Conservation (phyloP, 2,888 invertebrate species). For the Zelleria hepariella region DNA sequence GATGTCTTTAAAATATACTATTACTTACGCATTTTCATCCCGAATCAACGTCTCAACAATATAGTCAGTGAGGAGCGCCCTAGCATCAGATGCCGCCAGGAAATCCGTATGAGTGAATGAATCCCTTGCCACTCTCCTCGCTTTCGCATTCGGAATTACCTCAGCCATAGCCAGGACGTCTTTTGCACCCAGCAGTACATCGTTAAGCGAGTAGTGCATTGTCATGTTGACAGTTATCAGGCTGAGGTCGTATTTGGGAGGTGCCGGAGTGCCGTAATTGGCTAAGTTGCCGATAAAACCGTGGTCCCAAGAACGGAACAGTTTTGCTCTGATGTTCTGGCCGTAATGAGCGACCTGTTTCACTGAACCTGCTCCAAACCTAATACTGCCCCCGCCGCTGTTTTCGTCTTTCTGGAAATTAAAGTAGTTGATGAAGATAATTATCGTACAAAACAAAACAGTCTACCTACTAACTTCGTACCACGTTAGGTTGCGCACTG, state of each 20-base stretch:
- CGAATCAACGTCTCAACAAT: constrained; percentile 13
- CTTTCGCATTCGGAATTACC: constrained; percentile 16
- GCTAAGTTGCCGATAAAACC: constrained; percentile 15
- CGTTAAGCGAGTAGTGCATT: constrained; percentile 20
- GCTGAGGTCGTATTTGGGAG: constrained; percentile 16
- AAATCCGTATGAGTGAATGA: constrained; percentile 21
- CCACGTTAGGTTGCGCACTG: too few relatives aligned
- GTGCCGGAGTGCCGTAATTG: constrained; percentile 14
- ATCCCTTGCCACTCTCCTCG: constrained; percentile 16
- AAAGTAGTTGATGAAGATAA: too few relatives aligned
- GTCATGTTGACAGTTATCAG: constrained; percentile 16
- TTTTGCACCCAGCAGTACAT: constrained; percentile 17
- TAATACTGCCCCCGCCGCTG: background rate
- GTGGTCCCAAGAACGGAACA: constrained; percentile 21
- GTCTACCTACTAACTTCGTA: too few relatives aligned
- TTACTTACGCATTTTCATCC: background rate
- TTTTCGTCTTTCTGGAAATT: too few relatives aligned
- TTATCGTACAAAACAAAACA: too few relatives aligned
- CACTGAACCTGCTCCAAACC: constrained; percentile 17
- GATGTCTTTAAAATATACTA: too few relatives aligned
- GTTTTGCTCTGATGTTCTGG: constrained; percentile 20
- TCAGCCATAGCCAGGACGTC: constrained; percentile 21
- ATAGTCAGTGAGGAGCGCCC: constrained; percentile 17
- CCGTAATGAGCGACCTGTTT: constrained; percentile 26
- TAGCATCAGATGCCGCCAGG: constrained; percentile 15